phyloP scores from a whole-genome alignment of 2,113 vertebrate species.

The Aldabrachelys gigantea region DNA sequence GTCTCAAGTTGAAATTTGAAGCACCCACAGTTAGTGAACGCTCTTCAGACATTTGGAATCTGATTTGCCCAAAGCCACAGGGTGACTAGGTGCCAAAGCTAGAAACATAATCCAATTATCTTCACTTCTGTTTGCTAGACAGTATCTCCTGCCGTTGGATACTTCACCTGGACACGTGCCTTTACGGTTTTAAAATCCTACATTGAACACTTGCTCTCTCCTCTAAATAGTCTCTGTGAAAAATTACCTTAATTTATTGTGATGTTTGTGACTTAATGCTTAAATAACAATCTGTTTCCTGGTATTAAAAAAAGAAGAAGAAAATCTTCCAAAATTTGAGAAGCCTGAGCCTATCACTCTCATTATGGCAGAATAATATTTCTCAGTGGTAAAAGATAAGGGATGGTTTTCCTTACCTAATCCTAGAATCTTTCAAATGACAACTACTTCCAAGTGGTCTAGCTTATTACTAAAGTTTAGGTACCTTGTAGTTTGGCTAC shows the following conservation, averaged over 20 bases:
- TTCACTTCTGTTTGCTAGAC: neutral
- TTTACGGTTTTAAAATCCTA: neutral
- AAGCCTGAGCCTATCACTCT: neutral
- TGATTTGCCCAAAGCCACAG: neutral
- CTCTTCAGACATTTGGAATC: neutral
- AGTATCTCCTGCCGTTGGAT: neutral
- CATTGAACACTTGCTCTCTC: neutral
- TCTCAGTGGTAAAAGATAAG: neutral
- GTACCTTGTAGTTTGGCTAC: neutral
- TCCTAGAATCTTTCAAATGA: neutral
- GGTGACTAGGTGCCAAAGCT: neutral
- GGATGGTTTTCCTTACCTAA: neutral
- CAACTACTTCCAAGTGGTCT: neutral
- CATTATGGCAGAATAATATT: neutral
- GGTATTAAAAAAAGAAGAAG: neutral
- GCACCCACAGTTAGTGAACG: neutral
- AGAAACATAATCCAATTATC: neutral
- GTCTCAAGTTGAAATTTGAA: neutral
- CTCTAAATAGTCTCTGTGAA: neutral
- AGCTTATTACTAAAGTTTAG: neutral
- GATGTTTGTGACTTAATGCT: neutral
- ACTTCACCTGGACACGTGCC: neutral
- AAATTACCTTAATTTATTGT: neutral
- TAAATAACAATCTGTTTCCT: neutral
- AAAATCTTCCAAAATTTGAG: neutral